phyloP scores from a whole-genome alignment of 1,140 invertebrate species.

The Lepidostoma basale region DNA sequence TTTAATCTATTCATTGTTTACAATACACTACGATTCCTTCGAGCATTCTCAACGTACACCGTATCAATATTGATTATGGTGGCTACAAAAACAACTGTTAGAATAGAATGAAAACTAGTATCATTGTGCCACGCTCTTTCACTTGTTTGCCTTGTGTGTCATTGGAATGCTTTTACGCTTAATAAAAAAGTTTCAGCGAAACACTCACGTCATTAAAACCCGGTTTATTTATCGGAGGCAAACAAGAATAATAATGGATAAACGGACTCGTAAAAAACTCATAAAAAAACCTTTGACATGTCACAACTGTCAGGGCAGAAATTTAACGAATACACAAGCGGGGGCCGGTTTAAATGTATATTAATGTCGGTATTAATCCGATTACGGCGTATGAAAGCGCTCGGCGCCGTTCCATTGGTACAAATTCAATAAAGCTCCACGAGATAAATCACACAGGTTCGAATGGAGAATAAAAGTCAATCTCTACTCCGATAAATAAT shows the following conservation, averaged over 20 bases:
- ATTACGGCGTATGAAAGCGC: slow-evolving; percentile 33
- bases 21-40: background rate
- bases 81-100: background rate
- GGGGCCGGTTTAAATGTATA: slow-evolving; percentile 31
- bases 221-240: slow-evolving; percentile 2
- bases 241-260: slow-evolving; percentile 23
- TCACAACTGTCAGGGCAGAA: slow-evolving; percentile 23
- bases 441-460: slow-evolving; percentile 30
- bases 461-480: slow-evolving; percentile 29
- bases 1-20: slow-evolving; percentile 1
- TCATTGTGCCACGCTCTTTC: background rate
- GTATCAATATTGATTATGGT: background rate
- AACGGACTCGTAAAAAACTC: slow-evolving; percentile 20
- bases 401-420: slow-evolving; percentile 21
- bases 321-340: slow-evolving; percentile 26
- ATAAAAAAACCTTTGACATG: slow-evolving; percentile 31
- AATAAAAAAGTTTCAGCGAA: background rate
- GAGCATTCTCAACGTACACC: background rate
- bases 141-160: too few relatives aligned
- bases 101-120: background rate
- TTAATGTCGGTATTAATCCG: slow-evolving; percentile 39
- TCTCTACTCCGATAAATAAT: slow-evolving; percentile 18
- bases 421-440: slow-evolving; percentile 34
- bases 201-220: background rate
- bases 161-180: background rate